A percentile compares a stretch with the other conserved stretches of the same genome.
phyloP scores from a whole-genome alignment of 2,888 invertebrate species.

The Holacanthella duospinosa region DNA sequence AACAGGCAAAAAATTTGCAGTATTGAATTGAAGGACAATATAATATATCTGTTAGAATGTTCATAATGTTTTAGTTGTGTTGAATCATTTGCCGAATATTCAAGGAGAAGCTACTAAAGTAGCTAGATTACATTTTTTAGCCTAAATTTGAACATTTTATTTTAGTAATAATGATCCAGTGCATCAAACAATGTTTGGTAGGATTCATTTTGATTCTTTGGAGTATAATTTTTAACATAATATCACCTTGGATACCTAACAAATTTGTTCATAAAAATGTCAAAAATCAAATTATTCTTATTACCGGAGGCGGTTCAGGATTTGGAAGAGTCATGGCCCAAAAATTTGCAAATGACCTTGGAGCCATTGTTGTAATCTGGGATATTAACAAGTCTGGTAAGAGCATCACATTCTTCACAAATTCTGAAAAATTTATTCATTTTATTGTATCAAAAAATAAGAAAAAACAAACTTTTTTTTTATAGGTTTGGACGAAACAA shows the following conservation, averaged over 20 bases:
- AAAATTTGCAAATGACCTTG: slow-evolving; percentile 61
- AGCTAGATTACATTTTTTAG: too few species aligned
- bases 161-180: too few species aligned
- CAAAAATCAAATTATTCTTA: slow-evolving; percentile 61
- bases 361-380: slow-evolving; percentile 66
- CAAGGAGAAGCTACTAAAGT: too few species aligned
- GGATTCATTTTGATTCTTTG: background rate
- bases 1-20: too few species aligned
- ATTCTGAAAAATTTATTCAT: too few species aligned
- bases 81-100: too few species aligned
- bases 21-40: too few species aligned
- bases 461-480: background rate
- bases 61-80: too few species aligned
- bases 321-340: slow-evolving; percentile 64
- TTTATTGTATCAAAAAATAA: too few species aligned
- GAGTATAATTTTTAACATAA: background rate
- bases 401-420: slow-evolving; percentile 47
- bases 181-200: too few species aligned
- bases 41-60: too few species aligned
- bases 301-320: slow-evolving; percentile 83
- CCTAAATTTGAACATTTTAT: too few species aligned
- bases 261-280: slow-evolving; percentile 51
- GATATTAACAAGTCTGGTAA: slow-evolving; percentile 67
- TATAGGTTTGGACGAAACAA: slow-evolving; percentile 52
- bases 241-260: background rate